Conservation (phyloP, 2,797 vertebrate species). For the Sebastes dallii region DNA sequence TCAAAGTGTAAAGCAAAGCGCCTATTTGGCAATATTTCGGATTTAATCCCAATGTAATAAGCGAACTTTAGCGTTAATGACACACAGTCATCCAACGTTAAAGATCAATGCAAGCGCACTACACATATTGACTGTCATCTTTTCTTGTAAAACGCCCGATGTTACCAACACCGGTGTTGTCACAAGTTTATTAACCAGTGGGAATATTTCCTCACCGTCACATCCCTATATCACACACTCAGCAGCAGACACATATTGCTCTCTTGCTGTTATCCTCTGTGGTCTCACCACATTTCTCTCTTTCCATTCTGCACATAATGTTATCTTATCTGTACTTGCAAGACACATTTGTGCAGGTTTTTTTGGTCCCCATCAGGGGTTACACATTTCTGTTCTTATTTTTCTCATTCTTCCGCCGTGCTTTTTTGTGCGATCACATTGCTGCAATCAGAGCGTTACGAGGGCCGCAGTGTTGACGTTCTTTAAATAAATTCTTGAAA, state of each 20-base stretch:
- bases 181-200: no score
- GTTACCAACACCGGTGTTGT: no score
- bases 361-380: neutral
- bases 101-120: no score
- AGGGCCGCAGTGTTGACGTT: neutral
- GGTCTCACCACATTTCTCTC: neutral
- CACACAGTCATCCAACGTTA: no score
- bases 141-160: no score
- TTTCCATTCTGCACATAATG: neutral
- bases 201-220: no score
- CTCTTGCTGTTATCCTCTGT: neutral
- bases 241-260: neutral
- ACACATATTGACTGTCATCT: no score
- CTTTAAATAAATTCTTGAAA: neutral
- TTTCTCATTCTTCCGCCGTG: neutral
- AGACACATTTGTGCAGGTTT: neutral
- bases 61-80: no score
- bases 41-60: no score
- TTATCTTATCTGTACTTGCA: neutral
- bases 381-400: neutral
- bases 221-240: neutral
- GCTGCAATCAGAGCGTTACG: neutral
- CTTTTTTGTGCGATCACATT: neutral
- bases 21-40: no score
- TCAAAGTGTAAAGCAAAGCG: no score